Evolutionary conservation across 1,140 invertebrate species (phyloP).

Genomic region (Hestina assimilis): DNA sequence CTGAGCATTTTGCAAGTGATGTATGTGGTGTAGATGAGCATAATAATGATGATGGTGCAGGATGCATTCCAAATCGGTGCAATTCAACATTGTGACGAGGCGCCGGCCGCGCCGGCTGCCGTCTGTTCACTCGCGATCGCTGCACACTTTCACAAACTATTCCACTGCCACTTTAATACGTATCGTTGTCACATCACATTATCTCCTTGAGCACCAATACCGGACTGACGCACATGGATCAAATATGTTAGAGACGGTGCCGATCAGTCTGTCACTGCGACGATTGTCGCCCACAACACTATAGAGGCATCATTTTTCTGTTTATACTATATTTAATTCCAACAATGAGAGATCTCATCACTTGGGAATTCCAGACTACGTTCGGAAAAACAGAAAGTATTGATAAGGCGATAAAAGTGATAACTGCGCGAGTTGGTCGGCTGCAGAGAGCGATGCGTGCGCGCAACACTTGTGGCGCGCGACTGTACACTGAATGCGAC

Average conservation of each 20-base stretch:
- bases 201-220: conserved; percentile 58
- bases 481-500: conserved; percentile 64
- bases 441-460: conserved; percentile 57
- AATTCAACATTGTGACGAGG: conserved; percentile 83
- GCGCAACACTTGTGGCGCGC: conserved; percentile 69
- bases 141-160: conserved; percentile 76
- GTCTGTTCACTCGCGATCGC: conserved; percentile 60
- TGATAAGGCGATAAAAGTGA: conserved; percentile 50
- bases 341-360: conserved; percentile 27
- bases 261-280: conserved; percentile 57
- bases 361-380: conserved; percentile 33
- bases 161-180: conserved; percentile 65
- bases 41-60: conserved; percentile 87
- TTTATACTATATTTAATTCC: conserved; percentile 31
- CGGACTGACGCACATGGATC: conserved; percentile 45
- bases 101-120: conserved; percentile 53
- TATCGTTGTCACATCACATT: conserved; percentile 75
- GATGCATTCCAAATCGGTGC: conserved; percentile 87
- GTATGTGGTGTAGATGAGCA: conserved; percentile 84
- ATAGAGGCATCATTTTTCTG: conserved; percentile 50
- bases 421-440: conserved; percentile 42
- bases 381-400: conserved; percentile 43
- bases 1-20: conserved; percentile 80
- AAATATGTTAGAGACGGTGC: conserved; percentile 43
- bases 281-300: conserved; percentile 36